Conservation (phyloP, 2,113 vertebrate species). For the Chaetodon auriga region DNA sequence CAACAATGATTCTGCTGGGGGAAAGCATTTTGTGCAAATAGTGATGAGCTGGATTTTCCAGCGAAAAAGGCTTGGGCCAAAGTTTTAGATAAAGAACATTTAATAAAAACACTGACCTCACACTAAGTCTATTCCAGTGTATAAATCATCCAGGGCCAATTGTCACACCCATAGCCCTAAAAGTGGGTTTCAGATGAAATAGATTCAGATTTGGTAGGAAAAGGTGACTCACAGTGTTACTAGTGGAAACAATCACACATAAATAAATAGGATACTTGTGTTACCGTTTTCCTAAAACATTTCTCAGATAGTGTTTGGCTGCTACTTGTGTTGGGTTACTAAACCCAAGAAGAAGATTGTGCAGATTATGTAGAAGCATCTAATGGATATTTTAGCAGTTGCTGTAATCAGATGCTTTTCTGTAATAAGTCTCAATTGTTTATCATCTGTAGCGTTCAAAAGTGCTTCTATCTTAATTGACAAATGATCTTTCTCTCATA, state of each 20-base stretch:
- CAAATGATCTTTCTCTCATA: constrained; percentile 13
- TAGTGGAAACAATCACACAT: constrained; percentile 52
- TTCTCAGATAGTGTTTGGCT: constrained; percentile 11
- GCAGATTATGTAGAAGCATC: constrained; percentile 39
- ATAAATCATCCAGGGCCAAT: constrained; percentile 44
- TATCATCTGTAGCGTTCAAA: constrained; percentile 57
- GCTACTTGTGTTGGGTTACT: not conserved
- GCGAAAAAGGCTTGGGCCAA: constrained; percentile 23
- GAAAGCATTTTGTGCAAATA: constrained; percentile 72
- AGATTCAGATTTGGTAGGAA: constrained; percentile 51
- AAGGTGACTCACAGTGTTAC: constrained; percentile 61
- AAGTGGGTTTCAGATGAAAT: constrained; percentile 44
- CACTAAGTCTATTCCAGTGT: constrained; percentile 70
- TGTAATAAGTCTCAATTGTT: constrained; percentile 29
- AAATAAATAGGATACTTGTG: constrained; percentile 63
- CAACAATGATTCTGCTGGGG: constrained; percentile 48
- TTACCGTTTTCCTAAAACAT: constrained; percentile 7
- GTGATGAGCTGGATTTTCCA: constrained; percentile 34
- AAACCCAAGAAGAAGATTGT: constrained; percentile 20
- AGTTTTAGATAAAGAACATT: constrained; percentile 33
- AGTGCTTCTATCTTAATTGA: constrained; percentile 60
- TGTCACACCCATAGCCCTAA: constrained; percentile 11
- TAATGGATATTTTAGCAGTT: constrained; percentile 15
- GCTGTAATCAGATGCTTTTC: not conserved
- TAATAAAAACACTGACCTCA: constrained; percentile 39